phyloP scores from a whole-genome alignment of 2,888 invertebrate species.

The Polyommatus icarus region DNA sequence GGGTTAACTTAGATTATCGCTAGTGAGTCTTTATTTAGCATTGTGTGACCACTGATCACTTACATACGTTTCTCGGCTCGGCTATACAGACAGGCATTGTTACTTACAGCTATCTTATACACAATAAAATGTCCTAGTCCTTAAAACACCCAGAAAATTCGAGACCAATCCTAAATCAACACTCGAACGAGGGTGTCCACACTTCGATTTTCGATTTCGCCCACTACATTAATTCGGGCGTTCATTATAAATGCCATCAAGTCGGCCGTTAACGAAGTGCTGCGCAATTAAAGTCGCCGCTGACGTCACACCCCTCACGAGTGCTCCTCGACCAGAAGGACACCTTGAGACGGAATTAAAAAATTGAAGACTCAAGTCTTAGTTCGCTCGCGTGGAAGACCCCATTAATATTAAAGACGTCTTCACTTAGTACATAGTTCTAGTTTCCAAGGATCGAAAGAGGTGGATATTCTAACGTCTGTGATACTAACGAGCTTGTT shows the following conservation, averaged over 20 bases:
- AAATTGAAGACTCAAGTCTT: constrained; percentile 53
- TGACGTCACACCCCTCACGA: constrained; percentile 70
- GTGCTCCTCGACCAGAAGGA: constrained; percentile 61
- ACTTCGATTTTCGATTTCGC: constrained; percentile 75
- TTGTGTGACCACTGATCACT: neutral
- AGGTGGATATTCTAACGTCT: neutral
- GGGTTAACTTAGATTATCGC: too few relatives aligned
- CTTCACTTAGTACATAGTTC: neutral
- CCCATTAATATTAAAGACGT: constrained; percentile 35
- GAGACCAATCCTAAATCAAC: constrained; percentile 75
- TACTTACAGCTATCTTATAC: neutral
- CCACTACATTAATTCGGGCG: constrained; percentile 80
- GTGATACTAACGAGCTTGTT: constrained; percentile 1
- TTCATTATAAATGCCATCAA: constrained; percentile 81
- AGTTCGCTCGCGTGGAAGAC: constrained; percentile 49
- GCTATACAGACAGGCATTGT: neutral
- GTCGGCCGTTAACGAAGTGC: constrained; percentile 78
- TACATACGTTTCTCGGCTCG: neutral
- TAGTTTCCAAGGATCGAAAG: neutral
- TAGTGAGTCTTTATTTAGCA: too few relatives aligned
- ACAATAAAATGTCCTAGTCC: neutral
- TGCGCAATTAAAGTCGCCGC: constrained; percentile 78
- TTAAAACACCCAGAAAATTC: constrained; percentile 52
- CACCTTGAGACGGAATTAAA: constrained; percentile 70
- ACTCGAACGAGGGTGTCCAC: constrained; percentile 63